Evolutionary conservation across 2,113 vertebrate species (phyloP), one percentile per base, ranked within the genome.

Genomic region (Poicephalus gulielmi): DNA sequence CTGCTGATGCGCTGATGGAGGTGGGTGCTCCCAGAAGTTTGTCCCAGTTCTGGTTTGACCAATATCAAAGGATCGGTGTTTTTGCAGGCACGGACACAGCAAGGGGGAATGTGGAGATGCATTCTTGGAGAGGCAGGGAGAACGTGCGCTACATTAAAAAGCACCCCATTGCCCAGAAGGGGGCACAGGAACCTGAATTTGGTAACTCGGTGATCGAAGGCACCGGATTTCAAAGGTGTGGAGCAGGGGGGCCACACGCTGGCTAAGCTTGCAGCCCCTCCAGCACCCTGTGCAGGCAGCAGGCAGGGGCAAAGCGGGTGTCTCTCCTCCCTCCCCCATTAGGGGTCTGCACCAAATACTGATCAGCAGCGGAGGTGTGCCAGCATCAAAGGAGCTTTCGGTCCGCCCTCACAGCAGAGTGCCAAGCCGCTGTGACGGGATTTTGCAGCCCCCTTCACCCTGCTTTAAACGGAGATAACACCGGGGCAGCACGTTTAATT

Each of bases 61-160:
- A 10, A 28, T 77, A 27, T 20, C 7, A 3, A 24, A 20, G 17
- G 13, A 24, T 7, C 1, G 0, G n/a, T 2, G 6, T 2, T 7
- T 4, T 55, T 23, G 33, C 37, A 43, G 44, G 16, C 41, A 37
- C 0, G 3, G 62, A 13, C 31, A 12, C 17, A 5, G 46, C 11
- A 37, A 62, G 22, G 64, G 23, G 28, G 18, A 90, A 47, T 0
- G 23, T 9, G 37, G 9, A 28, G 20, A 17, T 55, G 57, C 10
- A 1, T 37, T 66, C 37, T 57, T 35, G 6, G 9, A 13, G 3
- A 6, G 14, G 25, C 24, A 14, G 31, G 33, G 33, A 59, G 33
- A 59, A n/a, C 9, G 33, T 23, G 33, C 9, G 30, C 57, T 71
- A 16, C 20, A 4, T 3, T 28, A 37, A 43, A 62, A 17, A 66